These are phyloP conservation scores for Mirza zaza DNA, from an alignment of 2,113 vertebrate genomes.

Conservation along the genomic window DNA sequence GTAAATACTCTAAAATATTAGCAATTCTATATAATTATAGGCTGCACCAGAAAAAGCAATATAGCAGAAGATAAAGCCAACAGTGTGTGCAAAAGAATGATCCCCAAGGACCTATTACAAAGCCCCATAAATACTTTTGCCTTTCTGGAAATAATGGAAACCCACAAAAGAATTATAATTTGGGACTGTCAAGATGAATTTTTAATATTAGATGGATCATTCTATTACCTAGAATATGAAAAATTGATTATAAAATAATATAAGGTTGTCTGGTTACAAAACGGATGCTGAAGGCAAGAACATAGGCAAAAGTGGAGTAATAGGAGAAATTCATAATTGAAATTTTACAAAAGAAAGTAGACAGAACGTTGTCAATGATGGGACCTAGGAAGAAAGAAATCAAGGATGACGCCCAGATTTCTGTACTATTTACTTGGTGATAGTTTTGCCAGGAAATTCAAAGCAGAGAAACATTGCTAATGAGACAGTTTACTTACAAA, in stretches of 20 bases:
- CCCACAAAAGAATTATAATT: neutral
- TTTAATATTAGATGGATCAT: neutral
- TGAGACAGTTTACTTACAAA: neutral
- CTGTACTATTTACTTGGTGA: neutral
- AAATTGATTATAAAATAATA: neutral
- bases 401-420: neutral
- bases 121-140: neutral
- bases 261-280: neutral
- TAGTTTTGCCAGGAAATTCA: neutral
- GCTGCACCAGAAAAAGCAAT: neutral
- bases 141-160: neutral
- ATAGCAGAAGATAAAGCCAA: neutral
- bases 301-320: neutral
- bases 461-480: neutral
- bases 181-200: neutral
- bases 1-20: neutral
- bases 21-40: neutral
- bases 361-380: neutral
- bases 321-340: neutral
- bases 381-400: neutral
- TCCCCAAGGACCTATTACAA: neutral
- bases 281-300: neutral
- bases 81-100: neutral
- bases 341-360: neutral
- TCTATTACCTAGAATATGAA: neutral